These are phyloP conservation scores for Drosophila tropicalis DNA, from an alignment of 1,140 invertebrate species.

Conservation along the genomic window DNA sequence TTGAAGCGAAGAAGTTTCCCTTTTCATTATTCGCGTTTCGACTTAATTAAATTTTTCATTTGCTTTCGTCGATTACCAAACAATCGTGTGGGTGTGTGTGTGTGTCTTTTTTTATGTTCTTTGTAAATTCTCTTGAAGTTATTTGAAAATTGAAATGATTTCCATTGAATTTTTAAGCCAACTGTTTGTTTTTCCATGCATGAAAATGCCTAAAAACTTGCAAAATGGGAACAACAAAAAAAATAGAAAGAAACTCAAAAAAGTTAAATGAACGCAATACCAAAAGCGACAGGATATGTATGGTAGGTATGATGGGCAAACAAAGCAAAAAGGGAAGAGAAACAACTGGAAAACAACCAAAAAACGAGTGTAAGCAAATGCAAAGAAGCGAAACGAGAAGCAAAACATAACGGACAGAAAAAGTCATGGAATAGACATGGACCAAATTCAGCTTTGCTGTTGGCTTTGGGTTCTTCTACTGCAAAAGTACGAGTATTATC, in stretches of 20 bases:
- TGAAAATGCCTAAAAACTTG: constrained; percentile 76
- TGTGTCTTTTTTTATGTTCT: not conserved
- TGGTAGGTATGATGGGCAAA: constrained; percentile 31
- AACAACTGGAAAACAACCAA: constrained; percentile 3
- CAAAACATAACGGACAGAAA: constrained; percentile 24
- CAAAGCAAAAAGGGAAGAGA: constrained; percentile 26
- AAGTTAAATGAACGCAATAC: constrained; percentile 72
- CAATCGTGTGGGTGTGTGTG: not conserved
- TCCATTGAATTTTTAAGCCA: constrained; percentile 60
- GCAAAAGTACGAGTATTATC: constrained; percentile 56
- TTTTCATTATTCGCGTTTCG: constrained; percentile 27
- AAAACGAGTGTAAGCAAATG: constrained; percentile 16
- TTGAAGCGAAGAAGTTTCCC: too few species aligned
- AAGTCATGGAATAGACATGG: constrained; percentile 28
- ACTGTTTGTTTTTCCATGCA: constrained; percentile 68
- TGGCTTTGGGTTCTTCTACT: not conserved
- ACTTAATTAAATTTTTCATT: constrained; percentile 52
- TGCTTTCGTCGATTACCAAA: constrained; percentile 48
- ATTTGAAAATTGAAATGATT: constrained; percentile 72
- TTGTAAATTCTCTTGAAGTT: constrained; percentile 48
- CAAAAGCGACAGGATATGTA: constrained; percentile 25
- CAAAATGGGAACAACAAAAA: constrained; percentile 3
- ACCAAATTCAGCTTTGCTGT: constrained; percentile 27
- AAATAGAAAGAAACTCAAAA: constrained; percentile 32
- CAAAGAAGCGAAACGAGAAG: constrained; percentile 40